These are phyloP conservation scores for Artemia sinica DNA, from an alignment of 2,888 invertebrate genomes.

Conservation along the genomic window DNA sequence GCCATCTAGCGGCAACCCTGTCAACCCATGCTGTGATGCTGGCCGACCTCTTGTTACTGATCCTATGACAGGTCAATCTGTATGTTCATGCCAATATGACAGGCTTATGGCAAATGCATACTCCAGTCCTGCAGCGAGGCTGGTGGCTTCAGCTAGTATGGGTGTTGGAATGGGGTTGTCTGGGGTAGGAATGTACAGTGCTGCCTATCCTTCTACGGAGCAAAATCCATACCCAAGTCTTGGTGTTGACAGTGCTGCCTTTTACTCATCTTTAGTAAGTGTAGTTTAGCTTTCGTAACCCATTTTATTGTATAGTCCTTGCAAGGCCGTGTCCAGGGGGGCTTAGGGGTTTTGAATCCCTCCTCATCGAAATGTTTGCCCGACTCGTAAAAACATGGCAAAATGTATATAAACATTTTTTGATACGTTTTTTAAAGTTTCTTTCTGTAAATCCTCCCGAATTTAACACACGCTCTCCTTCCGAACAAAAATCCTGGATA, in stretches of 20 bases:
- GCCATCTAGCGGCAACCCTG: constrained; percentile 24
- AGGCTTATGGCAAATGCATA: constrained; percentile 28
- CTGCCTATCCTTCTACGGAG: constrained; percentile 65
- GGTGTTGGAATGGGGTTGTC: constrained; percentile 31
- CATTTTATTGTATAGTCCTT: neutral
- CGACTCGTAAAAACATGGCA: neutral
- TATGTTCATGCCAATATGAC: constrained; percentile 87
- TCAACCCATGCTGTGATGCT: constrained; percentile 56
- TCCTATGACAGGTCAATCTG: constrained; percentile 76
- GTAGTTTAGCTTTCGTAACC: neutral
- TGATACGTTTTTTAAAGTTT: neutral
- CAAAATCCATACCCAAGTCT: constrained; percentile 84
- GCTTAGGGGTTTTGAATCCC: too few species aligned
- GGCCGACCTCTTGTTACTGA: constrained; percentile 80
- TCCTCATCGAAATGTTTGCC: too few species aligned
- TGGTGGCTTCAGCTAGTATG: constrained; percentile 24
- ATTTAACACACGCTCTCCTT: too few species aligned
- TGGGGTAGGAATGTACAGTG: constrained; percentile 50
- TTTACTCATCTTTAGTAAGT: constrained; percentile 88
- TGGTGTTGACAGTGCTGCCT: constrained; percentile 80
- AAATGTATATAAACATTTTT: neutral
- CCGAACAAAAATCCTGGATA: neutral
- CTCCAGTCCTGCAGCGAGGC: constrained; percentile 19
- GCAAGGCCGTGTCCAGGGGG: neutral
- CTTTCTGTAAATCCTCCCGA: too few species aligned